A percentile compares a stretch with the other conserved stretches of the same genome.
Conservation (phyloP, 64 coral and sea anemone genomes). For the Stichodactyla helianthus region DNA sequence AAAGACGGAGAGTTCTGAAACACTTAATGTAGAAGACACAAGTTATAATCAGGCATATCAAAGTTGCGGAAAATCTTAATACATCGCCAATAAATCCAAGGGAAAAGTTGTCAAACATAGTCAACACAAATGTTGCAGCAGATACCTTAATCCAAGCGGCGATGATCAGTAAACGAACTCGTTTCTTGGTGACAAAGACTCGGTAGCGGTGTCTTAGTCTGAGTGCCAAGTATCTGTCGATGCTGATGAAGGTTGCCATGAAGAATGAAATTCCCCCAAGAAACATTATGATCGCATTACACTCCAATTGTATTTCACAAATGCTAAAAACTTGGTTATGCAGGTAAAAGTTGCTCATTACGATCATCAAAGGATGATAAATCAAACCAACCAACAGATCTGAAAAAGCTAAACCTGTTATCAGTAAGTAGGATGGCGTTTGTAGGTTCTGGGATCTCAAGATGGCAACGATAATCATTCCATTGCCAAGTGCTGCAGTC, state of each 20-base stretch:
- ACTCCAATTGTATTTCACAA: background rate
- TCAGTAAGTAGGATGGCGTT: conserved; percentile 14
- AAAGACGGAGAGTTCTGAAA: background rate
- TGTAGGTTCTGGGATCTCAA: conserved; percentile 15
- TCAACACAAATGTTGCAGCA: background rate
- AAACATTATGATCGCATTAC: background rate
- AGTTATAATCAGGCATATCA: background rate
- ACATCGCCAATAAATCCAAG: background rate
- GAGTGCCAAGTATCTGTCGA: conserved; percentile 13
- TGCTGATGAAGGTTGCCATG: background rate
- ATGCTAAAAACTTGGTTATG: background rate
- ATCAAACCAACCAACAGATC: background rate
- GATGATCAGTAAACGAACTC: background rate
- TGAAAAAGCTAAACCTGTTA: conserved; percentile 12
- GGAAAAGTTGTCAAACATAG: background rate
- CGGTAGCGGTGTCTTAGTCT: background rate
- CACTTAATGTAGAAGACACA: background rate
- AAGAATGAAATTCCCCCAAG: background rate
- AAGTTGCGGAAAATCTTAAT: background rate
- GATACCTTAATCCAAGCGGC: background rate
- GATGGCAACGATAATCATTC: background rate
- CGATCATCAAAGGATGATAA: background rate
- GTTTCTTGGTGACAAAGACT: background rate
- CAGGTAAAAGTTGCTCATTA: background rate
- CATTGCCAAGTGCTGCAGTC: conserved; percentile 2